phyloP scores from a whole-genome alignment of 2,797 vertebrate genomes.

The Ceryle rudis region DNA sequence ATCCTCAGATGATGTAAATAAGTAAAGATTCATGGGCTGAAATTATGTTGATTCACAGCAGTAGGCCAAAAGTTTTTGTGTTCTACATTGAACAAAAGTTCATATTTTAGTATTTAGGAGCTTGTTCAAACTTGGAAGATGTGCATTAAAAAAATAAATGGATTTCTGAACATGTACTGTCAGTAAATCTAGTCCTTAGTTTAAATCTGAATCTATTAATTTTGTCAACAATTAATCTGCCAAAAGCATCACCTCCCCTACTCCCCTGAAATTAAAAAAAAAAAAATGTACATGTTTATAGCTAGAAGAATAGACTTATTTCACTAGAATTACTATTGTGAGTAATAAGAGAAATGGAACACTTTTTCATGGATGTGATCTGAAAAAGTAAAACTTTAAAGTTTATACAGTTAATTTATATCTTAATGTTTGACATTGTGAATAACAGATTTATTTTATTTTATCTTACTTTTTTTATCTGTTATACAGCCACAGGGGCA shows the following conservation, averaged over 20 bases:
- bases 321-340: background rate
- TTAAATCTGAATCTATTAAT: background rate
- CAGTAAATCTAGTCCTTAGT: background rate
- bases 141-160: background rate
- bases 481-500: background rate
- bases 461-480: no score
- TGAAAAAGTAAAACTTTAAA: background rate
- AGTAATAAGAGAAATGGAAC: background rate
- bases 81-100: background rate
- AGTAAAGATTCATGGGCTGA: background rate
- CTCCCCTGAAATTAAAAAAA: background rate
- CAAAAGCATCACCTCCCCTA: background rate
- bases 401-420: background rate
- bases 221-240: background rate
- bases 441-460: background rate
- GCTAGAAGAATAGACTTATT: background rate
- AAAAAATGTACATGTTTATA: background rate
- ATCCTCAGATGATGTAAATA: background rate
- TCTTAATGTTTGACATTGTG: background rate
- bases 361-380: background rate
- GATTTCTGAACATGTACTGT: background rate
- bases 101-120: background rate
- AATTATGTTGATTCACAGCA: background rate
- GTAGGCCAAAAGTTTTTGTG: background rate
- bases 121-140: background rate